Evolutionary conservation across 2,797 vertebrate genomes (phyloP), one percentile per base, ranked within the genome.

Genomic region (Propithecus deckenii): DNA sequence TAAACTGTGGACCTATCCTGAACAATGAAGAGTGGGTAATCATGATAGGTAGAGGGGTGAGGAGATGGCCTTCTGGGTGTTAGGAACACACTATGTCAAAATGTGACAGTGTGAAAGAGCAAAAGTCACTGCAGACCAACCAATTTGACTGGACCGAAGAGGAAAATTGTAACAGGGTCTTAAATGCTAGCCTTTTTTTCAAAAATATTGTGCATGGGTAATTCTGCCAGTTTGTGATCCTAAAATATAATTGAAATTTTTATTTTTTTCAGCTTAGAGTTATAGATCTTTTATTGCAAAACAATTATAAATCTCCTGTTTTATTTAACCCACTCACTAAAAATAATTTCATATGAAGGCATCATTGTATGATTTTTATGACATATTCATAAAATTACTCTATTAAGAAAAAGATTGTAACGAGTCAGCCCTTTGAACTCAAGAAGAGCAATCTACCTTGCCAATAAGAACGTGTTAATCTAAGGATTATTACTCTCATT

Each of bases 251-350:
- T 32, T 41, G 43, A 43, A 81, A 93, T 38, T 52, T 30, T 55
- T 20, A 8, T 69, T 89, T 84, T 50, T 90, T 84, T 87, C n/a
- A 76, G 30, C 23, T 87, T 92, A 80, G 20, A 61, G 9, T 30
- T 79, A 35, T 52, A 41, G 30, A 14, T 75, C 10, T 38, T 43
- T 84, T 86, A 71, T 46, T 85, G 25, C 46, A 59, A 89, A 95
- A 80, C 7, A 59, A 71, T 23, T 46, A 92, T 75, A 92, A 69
- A n/a, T 57, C 11, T 25, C 7, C 65, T 63, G 1, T 41, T 93
- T 95, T 50, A 92, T 83, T 96, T 48, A 96, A 71, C n/a, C 9
- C 10, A 67, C 67, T 50, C 38, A 38, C 25, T 71, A 92, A 87
- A 90, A 94, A 61, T 28, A 61, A 71, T 72, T 86, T 90, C 59